These are phyloP conservation scores for Ditylenchus dipsaci DNA, from an alignment of 1,140 invertebrate species.

Conservation along the genomic window DNA sequence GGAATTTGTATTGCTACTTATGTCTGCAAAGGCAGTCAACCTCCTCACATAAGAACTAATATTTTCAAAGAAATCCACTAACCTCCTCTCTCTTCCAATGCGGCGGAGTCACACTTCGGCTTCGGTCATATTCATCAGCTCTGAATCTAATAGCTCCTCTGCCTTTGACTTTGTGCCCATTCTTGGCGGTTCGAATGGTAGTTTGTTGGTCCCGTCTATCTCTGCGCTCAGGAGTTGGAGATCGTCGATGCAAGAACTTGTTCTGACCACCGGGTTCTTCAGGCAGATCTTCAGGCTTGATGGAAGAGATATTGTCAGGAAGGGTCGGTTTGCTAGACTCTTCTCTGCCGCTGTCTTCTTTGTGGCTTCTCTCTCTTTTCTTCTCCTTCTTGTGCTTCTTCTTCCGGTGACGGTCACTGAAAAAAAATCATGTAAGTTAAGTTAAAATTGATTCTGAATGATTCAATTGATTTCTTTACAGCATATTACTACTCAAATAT, in stretches of 20 bases:
- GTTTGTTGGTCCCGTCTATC: not conserved
- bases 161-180: conserved; percentile 22
- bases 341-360: not conserved
- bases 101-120: conserved; percentile 29
- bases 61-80: not conserved
- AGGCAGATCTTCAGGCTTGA: conserved; percentile 28
- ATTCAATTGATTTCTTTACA: too few species aligned
- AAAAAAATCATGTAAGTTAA: not conserved
- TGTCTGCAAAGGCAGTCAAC: not conserved
- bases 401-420: conserved; percentile 9
- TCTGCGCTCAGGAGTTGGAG: conserved; percentile 4
- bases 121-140: conserved; percentile 11
- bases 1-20: not conserved
- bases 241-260: conserved; percentile 23
- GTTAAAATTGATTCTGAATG: too few species aligned
- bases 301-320: conserved; percentile 29
- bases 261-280: conserved; percentile 23
- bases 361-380: not conserved
- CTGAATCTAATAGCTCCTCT: conserved; percentile 27
- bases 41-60: too few species aligned
- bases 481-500: too few species aligned
- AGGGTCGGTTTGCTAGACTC: not conserved
- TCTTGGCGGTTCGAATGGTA: not conserved
- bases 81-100: conserved; percentile 35
- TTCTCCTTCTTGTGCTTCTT: conserved; percentile 4